These are phyloP conservation scores for Hemistola chrysoprasaria DNA, from an alignment of 2,888 invertebrate genomes.

Conservation along the genomic window DNA sequence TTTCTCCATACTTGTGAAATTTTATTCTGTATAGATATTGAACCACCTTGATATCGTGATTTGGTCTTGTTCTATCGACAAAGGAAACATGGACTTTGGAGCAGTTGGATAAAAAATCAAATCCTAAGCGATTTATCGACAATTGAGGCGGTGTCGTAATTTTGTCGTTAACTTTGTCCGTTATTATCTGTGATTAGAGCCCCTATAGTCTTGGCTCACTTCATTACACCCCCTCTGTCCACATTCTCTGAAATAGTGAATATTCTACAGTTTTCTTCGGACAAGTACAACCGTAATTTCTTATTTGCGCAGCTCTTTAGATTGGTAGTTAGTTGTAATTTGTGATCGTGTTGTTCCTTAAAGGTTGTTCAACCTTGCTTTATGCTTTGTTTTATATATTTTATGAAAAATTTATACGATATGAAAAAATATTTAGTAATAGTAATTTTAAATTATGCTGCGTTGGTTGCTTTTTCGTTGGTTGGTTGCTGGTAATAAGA, in stretches of 20 bases:
- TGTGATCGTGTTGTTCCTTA: conserved; percentile 18
- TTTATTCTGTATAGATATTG: too few relatives aligned
- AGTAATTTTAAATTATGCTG: too few relatives aligned
- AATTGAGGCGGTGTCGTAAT: conserved; percentile 39
- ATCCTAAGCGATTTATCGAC: conserved; percentile 35
- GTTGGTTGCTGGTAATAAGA: too few relatives aligned
- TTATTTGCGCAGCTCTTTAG: conserved; percentile 25
- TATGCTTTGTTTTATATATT: neutral
- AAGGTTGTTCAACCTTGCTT: conserved; percentile 1
- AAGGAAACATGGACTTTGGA: too few relatives aligned
- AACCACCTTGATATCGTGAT: too few relatives aligned
- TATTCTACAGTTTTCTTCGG: conserved; percentile 28
- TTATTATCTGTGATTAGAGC: conserved; percentile 47
- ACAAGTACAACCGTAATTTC: conserved; percentile 22
- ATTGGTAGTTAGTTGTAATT: conserved; percentile 28
- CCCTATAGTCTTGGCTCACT: conserved; percentile 40
- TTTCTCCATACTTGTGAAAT: too few relatives aligned
- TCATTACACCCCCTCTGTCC: conserved; percentile 36
- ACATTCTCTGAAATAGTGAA: conserved; percentile 13
- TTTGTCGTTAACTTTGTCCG: conserved; percentile 31
- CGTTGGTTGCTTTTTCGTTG: too few relatives aligned
- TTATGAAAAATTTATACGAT: too few relatives aligned
- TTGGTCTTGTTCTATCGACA: too few relatives aligned
- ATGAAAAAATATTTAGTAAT: too few relatives aligned
- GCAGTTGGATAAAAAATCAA: conserved; percentile 34